Evolutionary conservation across 2,113 vertebrate species (phyloP), one percentile per base, ranked within the genome.

Genomic region (Gadus macrocephalus): DNA sequence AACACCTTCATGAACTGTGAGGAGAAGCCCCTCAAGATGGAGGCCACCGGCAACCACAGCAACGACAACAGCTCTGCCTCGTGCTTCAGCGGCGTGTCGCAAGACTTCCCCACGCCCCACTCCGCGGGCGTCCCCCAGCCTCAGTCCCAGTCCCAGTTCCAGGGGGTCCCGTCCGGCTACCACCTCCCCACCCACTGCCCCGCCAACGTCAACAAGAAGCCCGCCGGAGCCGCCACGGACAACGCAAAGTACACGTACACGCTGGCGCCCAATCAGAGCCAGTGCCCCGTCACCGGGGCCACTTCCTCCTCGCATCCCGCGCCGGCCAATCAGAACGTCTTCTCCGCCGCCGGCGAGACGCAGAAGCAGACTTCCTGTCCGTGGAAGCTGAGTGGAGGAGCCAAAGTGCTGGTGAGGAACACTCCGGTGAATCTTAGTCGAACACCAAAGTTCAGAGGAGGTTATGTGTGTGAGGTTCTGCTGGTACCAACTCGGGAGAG

Each of bases 391-490:
- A 83, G 79, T 0, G 83, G 86, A 62, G 89, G 91, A 58, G 83
- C 90, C 75, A 93, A 93, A 90, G 91, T 93, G 3, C 86, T 93
- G 89, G 92, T 93, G 67, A 91, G 91, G 56, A 2, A 25, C 60
- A 1, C 19, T 35, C 31, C 31, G 19, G 55, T 12, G 62, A 19
- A 2, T 53, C 20, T 11, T 25, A 25, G 25, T 25, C 25, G 25
- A 25, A 25, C 25, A 25, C 25, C 25, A 25, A 25, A 25, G 1
- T 25, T 25, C 25, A 25, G 25, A 25, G 22, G 22, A 15, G 61
- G 22, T 62, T 27, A 27, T 4, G 22, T 4, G n/a, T 27, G 28
- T 62, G 12, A 60, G 8, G 9, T 19, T 60, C 3, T 27, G 31
- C 64, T 61, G 69, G 7, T 15, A 60, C 70, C 0, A 17, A 31